Conservation (phyloP, 37 sponge, comb jelly and placozoan species). For the Geodia barretti region DNA sequence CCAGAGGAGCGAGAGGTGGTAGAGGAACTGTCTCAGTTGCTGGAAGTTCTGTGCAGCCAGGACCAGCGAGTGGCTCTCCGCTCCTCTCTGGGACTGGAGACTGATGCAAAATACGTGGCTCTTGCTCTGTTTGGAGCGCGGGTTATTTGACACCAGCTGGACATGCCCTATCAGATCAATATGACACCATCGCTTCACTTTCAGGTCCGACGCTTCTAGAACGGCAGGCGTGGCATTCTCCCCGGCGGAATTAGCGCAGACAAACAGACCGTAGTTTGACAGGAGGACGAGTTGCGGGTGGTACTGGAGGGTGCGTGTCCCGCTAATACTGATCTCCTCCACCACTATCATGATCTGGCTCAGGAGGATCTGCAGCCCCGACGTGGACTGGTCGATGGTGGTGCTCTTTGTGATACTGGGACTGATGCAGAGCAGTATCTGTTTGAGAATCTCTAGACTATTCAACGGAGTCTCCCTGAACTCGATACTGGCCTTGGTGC, state of each 20-base stretch:
- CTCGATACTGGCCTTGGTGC: neutral
- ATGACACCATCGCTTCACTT: slow-evolving; percentile 55
- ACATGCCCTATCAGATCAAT: slow-evolving; percentile 39
- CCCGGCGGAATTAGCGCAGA: slow-evolving; percentile 17
- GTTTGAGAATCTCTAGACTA: slow-evolving; percentile 20
- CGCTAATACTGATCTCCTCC: slow-evolving; percentile 28
- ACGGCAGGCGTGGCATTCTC: slow-evolving; percentile 33
- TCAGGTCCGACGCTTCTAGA: slow-evolving; percentile 5
- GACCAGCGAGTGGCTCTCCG: slow-evolving; percentile 13
- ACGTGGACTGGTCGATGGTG: slow-evolving; percentile 1
- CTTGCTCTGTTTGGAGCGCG: neutral
- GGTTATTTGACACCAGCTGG: neutral
- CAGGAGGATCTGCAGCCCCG: slow-evolving; percentile 25
- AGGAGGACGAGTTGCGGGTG: slow-evolving; percentile 56
- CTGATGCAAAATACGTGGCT: slow-evolving; percentile 4
- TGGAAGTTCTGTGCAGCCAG: slow-evolving; percentile 22
- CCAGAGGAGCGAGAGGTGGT: slow-evolving; percentile 30
- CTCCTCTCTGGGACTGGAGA: slow-evolving; percentile 8
- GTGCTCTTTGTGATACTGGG: neutral
- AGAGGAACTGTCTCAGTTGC: slow-evolving; percentile 13
- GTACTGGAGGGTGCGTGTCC: neutral
- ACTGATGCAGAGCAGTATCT: slow-evolving; percentile 5
- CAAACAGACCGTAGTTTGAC: slow-evolving; percentile 49
- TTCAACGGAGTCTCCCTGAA: slow-evolving; percentile 2
- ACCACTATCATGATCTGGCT: slow-evolving; percentile 49